phyloP scores from a whole-genome alignment of 1,140 invertebrate species.

The Pachyrhynchus sulphureomaculatus region DNA sequence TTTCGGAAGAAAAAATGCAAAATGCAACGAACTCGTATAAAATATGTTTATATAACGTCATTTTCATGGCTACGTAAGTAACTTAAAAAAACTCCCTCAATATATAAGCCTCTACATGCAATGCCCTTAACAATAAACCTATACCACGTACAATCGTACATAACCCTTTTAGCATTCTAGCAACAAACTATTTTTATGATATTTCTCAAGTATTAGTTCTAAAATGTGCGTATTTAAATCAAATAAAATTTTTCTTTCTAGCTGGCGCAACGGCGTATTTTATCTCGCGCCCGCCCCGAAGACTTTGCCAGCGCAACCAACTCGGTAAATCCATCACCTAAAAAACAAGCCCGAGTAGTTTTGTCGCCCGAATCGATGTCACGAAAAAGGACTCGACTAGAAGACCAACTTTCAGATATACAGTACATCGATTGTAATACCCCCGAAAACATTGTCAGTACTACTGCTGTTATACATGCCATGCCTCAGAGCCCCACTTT shows the following conservation, averaged over 20 bases:
- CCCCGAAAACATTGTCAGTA: conserved; percentile 53
- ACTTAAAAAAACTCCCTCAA: too few species aligned
- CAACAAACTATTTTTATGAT: too few species aligned
- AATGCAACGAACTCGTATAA: too few species aligned
- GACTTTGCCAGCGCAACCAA: conserved; percentile 55
- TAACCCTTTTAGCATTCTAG: too few species aligned
- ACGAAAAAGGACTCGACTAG: conserved; percentile 60
- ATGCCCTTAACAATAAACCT: too few species aligned
- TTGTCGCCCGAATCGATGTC: conserved; percentile 50
- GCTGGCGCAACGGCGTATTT: conserved; percentile 45
- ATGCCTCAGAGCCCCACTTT: conserved; percentile 26
- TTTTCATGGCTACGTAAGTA: too few species aligned
- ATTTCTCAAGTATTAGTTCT: too few species aligned
- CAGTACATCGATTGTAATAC: conserved; percentile 66
- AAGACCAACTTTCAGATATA: conserved; percentile 63
- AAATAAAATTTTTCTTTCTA: not conserved
- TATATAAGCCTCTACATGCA: too few species aligned
- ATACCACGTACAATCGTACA: too few species aligned
- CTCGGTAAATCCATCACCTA: conserved; percentile 58
- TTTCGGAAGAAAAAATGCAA: too few species aligned
- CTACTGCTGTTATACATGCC: conserved; percentile 42
- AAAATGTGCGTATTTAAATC: not conserved
- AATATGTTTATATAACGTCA: too few species aligned
- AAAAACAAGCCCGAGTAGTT: conserved; percentile 57
- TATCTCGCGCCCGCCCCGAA: conserved; percentile 53